Conservation (phyloP, 2,797 vertebrate species). For the Odontamblyopus lacepedii region DNA sequence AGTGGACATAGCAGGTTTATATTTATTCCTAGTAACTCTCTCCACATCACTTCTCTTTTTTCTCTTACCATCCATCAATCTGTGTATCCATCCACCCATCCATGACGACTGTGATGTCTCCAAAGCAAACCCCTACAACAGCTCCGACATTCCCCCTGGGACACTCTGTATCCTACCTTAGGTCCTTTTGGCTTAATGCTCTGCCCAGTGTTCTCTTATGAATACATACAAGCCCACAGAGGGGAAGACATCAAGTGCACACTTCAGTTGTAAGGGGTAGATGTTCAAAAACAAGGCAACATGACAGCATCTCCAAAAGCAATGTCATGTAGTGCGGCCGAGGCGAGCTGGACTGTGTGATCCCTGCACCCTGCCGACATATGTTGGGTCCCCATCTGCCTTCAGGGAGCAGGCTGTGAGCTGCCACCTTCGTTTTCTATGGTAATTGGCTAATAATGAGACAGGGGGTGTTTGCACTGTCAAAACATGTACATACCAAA, state of each 20-base stretch:
- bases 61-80: slow-evolving; percentile 23
- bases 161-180: slow-evolving; percentile 42
- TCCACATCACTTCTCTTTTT: slow-evolving; percentile 11
- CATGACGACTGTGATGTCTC: slow-evolving; percentile 48
- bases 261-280: slow-evolving; percentile 49
- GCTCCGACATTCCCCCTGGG: slow-evolving; percentile 46
- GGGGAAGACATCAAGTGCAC: slow-evolving; percentile 47
- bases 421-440: slow-evolving; percentile 64
- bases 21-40: background rate
- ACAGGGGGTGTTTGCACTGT: slow-evolving; percentile 63
- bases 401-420: slow-evolving; percentile 57
- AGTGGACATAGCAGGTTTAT: background rate
- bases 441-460: slow-evolving; percentile 74
- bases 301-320: slow-evolving; percentile 51
- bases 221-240: slow-evolving; percentile 51
- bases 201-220: slow-evolving; percentile 53
- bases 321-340: slow-evolving; percentile 51
- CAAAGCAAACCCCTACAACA: slow-evolving; percentile 44
- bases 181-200: slow-evolving; percentile 52
- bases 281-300: slow-evolving; percentile 60
- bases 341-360: slow-evolving; percentile 65
- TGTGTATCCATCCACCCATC: slow-evolving; percentile 33
- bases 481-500: slow-evolving; percentile 59
- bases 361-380: slow-evolving; percentile 54
- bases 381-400: slow-evolving; percentile 65